A percentile compares a stretch with the other conserved stretches of the same genome.
Conservation (phyloP, 2,888 invertebrate genomes). For the Volucella inanis region DNA sequence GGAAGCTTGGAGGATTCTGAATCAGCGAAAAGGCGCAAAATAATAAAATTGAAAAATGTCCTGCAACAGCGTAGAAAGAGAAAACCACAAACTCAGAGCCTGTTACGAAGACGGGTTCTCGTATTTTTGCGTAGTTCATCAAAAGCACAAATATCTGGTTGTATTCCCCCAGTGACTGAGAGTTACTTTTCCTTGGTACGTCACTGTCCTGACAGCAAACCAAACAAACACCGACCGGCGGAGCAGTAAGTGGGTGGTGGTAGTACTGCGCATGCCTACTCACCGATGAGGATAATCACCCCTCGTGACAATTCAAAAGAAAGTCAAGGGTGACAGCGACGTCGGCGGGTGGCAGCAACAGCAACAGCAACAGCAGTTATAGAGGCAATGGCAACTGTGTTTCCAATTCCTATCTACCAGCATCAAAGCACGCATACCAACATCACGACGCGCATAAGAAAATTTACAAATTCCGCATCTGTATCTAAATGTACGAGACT, state of each 20-base stretch:
- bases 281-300: constrained; percentile 70
- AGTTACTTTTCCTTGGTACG: constrained; percentile 35
- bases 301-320: constrained; percentile 67
- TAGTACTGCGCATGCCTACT: constrained; percentile 63
- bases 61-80: constrained; percentile 34
- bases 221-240: constrained; percentile 34
- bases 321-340: constrained; percentile 73
- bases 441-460: constrained; percentile 35
- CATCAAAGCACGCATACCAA: constrained; percentile 24
- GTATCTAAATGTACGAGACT: background rate
- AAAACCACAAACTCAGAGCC: constrained; percentile 24
- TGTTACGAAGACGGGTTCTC: constrained; percentile 44
- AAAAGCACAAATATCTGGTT: constrained; percentile 44
- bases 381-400: too few relatives aligned
- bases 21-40: constrained; percentile 29
- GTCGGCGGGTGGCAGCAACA: constrained; percentile 20
- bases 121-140: constrained; percentile 68
- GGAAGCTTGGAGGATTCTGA: constrained; percentile 16
- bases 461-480: constrained; percentile 64
- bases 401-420: constrained; percentile 23
- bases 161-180: background rate
- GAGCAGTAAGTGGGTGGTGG: background rate
- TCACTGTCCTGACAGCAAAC: constrained; percentile 42
- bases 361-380: background rate
- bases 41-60: constrained; percentile 35